Percentiles rank a stretch among this genome's conserved stretches.
Conservation (phyloP, 2,888 invertebrate genomes). For the Phania funesta region DNA sequence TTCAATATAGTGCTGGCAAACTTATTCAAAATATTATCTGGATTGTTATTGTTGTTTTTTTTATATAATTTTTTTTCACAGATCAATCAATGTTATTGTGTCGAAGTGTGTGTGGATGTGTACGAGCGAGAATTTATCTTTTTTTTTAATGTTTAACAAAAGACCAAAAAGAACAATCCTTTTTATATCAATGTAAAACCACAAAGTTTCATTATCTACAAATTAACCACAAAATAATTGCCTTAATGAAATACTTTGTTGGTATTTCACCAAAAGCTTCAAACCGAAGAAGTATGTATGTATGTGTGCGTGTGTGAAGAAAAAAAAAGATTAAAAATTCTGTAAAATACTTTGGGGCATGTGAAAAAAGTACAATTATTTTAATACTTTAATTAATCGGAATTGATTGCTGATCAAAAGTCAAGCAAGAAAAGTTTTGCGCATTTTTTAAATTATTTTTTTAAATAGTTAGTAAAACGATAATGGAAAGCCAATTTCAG, state of each 20-base stretch:
- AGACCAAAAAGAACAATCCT: slow-evolving; percentile 4
- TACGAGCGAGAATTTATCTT: neutral
- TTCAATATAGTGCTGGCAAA: too few relatives aligned
- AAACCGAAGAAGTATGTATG: neutral
- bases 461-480: too few relatives aligned
- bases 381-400: slow-evolving; percentile 34
- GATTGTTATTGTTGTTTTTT: too few relatives aligned
- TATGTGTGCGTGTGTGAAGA: neutral
- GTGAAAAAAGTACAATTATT: neutral
- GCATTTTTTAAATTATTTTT: too few relatives aligned
- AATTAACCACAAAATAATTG: slow-evolving; percentile 73
- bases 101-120: neutral
- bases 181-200: slow-evolving; percentile 56
- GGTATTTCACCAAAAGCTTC: slow-evolving; percentile 58
- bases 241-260: slow-evolving; percentile 68
- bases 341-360: slow-evolving; percentile 22
- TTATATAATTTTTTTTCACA: too few relatives aligned
- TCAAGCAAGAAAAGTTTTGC: neutral
- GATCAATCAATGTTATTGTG: too few relatives aligned
- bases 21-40: too few relatives aligned
- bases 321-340: neutral
- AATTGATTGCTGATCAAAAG: slow-evolving; percentile 15
- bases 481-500: too few relatives aligned
- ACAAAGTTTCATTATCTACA: slow-evolving; percentile 68
- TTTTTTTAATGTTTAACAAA: slow-evolving; percentile 12